Evolutionary conservation across 2,113 vertebrate species (phyloP).

Genomic region (Kryptolebias marmoratus): DNA sequence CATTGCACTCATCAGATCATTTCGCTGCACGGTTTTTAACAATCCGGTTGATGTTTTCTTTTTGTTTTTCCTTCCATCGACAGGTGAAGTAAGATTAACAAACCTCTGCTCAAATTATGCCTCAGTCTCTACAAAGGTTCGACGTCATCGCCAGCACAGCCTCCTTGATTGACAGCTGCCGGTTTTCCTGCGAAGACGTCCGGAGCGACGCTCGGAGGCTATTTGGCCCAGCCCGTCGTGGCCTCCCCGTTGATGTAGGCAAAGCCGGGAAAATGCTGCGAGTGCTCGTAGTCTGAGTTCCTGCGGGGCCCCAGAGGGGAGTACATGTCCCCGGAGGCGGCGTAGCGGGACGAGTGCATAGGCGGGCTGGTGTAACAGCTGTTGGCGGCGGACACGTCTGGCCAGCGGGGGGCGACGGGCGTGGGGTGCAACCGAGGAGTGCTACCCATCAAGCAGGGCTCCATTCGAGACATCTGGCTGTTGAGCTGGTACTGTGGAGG

Average conservation of each 20-base stretch:
- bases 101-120: slow-evolving; percentile 33
- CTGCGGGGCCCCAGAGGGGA: slow-evolving; percentile 89
- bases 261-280: slow-evolving; percentile 98
- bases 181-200: slow-evolving; percentile 10
- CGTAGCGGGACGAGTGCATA: slow-evolving; percentile 93
- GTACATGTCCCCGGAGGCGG: slow-evolving; percentile 93
- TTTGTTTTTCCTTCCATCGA: slow-evolving; percentile 30
- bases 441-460: slow-evolving; percentile 94
- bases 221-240: slow-evolving; percentile 97
- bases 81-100: slow-evolving; percentile 30
- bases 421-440: slow-evolving; percentile 91
- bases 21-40: slow-evolving; percentile 67
- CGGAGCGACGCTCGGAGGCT: slow-evolving; percentile 24
- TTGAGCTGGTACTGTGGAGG: slow-evolving; percentile 92
- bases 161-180: slow-evolving; percentile 35
- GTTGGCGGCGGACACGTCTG: slow-evolving; percentile 91
- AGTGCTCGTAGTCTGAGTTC: slow-evolving; percentile 98
- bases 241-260: slow-evolving; percentile 98
- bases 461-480: slow-evolving; percentile 94
- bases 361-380: slow-evolving; percentile 92
- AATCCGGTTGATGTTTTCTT: slow-evolving; percentile 42
- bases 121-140: slow-evolving; percentile 36
- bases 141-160: background rate
- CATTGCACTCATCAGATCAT: slow-evolving; percentile 68
- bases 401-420: slow-evolving; percentile 93